Base-by-base conservation (phyloP, 2,888 invertebrate species). In the Bibio marci region DNA sequence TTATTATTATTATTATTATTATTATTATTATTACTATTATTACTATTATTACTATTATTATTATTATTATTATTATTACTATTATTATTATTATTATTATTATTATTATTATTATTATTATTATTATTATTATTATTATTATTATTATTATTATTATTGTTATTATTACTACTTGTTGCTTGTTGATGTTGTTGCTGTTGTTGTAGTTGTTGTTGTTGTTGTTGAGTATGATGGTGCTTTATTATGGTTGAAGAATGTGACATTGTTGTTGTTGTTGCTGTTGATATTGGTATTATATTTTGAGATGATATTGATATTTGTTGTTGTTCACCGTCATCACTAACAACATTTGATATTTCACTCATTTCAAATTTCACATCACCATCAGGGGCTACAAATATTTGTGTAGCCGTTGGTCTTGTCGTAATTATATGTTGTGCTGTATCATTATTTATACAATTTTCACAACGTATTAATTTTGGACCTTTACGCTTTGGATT, bases 301-400 rank as follows among this genome's bases (percentile, higher is more conserved):
- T 69, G 69, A 4, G 66, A 65, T 46, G 62, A 63, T 43, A 57
- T 33, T 13, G 54, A 48, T 41, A 56, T 55, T 49, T 55, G 54
- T 5, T 53, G 53, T 5, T 50, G 50, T 32, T 55, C 54, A 22
- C 50, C 51, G 15, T 49, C 51, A 10, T 49, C 48, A 10, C 17
- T 32, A 3, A 38, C 32, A 8, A 32, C 14, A 27, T 41, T 22
- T 8, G 51, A 52, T 34, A 65, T 58, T 41, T 65, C 63, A 30
- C 64, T 61, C 46, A 71, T 66, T 57, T 71, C 71, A 51, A 67
- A 71, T 55, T 71, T 71, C 3, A 70, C 67, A 49, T 70, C 68
- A 43, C 72, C 72, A 48, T 73, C 74, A 2, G 75, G 66, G 2
- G 76, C 69, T 2, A 78, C 76, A 52, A 76, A 76, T 48, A 78